phyloP scores from a whole-genome alignment of 92 coral and sea anemone species.

The Pocillopora meandrina region DNA sequence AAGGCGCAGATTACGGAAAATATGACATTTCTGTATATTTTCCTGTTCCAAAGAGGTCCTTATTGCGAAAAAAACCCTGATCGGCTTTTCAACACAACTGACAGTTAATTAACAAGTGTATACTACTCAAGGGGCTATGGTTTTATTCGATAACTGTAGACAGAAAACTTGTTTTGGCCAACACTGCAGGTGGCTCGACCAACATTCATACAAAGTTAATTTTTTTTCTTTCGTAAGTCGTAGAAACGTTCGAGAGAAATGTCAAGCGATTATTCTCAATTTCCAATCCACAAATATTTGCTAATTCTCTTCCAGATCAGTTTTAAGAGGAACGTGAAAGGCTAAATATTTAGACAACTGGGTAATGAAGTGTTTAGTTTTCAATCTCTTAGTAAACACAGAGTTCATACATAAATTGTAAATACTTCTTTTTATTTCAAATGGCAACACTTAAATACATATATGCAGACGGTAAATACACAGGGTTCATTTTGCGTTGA shows the following conservation, averaged over 20 bases:
- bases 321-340: background rate
- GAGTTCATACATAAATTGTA: background rate
- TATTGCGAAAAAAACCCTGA: background rate
- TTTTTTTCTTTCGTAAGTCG: background rate
- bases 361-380: background rate
- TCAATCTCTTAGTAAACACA: constrained; percentile 20
- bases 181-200: constrained; percentile 7
- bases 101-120: background rate
- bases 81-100: background rate
- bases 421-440: background rate
- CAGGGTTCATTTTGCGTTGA: background rate
- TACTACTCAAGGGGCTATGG: background rate
- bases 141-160: background rate
- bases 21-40: background rate
- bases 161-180: background rate
- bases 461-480: background rate
- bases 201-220: background rate
- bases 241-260: background rate
- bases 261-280: background rate
- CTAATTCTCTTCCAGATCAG: background rate
- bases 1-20: background rate
- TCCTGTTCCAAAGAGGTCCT: background rate
- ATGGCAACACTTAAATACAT: background rate
- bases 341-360: background rate
- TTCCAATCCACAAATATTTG: background rate